These are phyloP conservation scores for Lophius piscatorius DNA, from an alignment of 2,113 vertebrate genomes.

Conservation along the genomic window DNA sequence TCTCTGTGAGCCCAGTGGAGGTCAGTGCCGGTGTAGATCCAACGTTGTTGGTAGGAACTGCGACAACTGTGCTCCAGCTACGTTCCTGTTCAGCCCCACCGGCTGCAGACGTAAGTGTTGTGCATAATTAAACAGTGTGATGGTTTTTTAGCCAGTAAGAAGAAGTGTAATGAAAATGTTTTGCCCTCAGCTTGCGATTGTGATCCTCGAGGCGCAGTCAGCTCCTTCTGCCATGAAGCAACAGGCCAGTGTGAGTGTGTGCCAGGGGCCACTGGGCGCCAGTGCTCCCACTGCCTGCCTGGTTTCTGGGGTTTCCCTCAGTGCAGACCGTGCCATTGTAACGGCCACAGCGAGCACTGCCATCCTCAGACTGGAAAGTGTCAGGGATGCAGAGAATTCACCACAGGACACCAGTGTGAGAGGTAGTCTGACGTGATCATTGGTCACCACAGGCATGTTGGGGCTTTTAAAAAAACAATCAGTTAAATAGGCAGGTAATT, in stretches of 20 bases:
- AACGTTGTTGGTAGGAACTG: slow-evolving; percentile 91
- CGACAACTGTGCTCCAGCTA: slow-evolving; percentile 86
- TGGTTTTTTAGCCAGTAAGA: neutral
- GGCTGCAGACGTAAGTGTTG: slow-evolving; percentile 89
- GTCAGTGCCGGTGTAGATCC: slow-evolving; percentile 91
- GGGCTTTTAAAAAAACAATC: no score
- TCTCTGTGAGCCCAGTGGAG: slow-evolving; percentile 87
- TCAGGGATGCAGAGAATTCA: slow-evolving; percentile 88
- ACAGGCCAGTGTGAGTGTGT: slow-evolving; percentile 92
- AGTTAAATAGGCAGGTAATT: no score
- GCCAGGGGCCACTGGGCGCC: slow-evolving; percentile 83
- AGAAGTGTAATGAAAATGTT: neutral
- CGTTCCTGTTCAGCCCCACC: slow-evolving; percentile 86
- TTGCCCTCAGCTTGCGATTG: slow-evolving; percentile 86
- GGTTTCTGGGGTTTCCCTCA: slow-evolving; percentile 94
- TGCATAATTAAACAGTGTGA: accelerated
- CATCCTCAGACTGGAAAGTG: slow-evolving; percentile 87
- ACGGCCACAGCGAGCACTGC: slow-evolving; percentile 88
- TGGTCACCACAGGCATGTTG: no score
- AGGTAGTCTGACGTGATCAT: slow-evolving; percentile 80
- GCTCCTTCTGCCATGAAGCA: slow-evolving; percentile 83
- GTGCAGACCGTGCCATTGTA: slow-evolving; percentile 91
- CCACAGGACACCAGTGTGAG: slow-evolving; percentile 89
- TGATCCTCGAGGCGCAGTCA: slow-evolving; percentile 83
- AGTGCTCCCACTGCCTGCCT: slow-evolving; percentile 89